Conservation (phyloP, 92 coral and sea anemone species). For the Epizoanthus rinbou region DNA sequence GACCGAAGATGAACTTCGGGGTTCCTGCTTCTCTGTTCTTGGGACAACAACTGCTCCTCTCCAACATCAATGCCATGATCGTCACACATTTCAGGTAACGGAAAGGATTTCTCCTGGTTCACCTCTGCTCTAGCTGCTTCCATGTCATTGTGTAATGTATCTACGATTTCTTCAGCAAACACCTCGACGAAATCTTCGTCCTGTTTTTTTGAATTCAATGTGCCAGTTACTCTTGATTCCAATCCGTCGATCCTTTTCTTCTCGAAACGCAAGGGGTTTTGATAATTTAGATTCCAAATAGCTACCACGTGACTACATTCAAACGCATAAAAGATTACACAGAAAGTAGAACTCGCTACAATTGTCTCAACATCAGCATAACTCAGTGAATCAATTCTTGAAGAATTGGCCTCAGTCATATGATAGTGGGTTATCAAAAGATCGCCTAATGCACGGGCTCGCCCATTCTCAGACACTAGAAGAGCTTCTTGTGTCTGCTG, state of each 20-base stretch:
- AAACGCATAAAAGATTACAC: neutral
- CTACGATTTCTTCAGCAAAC: no score
- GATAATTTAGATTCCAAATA: no score
- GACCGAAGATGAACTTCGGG: no score
- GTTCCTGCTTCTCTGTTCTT: neutral
- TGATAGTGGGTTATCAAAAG: neutral
- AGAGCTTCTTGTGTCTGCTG: conserved; percentile 43
- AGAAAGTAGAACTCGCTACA: neutral
- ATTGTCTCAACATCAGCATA: neutral
- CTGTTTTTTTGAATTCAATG: no score
- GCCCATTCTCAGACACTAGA: conserved; percentile 38
- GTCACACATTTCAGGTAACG: neutral
- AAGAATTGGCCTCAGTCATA: neutral
- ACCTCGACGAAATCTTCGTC: no score
- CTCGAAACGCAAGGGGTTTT: no score
- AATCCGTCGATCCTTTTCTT: no score
- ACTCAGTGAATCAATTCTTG: neutral
- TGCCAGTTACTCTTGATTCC: no score
- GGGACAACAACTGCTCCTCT: conserved; percentile 2
- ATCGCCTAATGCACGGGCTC: conserved; percentile 45
- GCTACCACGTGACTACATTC: no score
- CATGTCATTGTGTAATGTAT: no score
- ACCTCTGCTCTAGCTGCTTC: neutral
- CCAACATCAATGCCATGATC: neutral
- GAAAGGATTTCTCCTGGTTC: neutral